phyloP scores from a whole-genome alignment of 2,113 vertebrate genomes.

The Ammodytes dubius region DNA sequence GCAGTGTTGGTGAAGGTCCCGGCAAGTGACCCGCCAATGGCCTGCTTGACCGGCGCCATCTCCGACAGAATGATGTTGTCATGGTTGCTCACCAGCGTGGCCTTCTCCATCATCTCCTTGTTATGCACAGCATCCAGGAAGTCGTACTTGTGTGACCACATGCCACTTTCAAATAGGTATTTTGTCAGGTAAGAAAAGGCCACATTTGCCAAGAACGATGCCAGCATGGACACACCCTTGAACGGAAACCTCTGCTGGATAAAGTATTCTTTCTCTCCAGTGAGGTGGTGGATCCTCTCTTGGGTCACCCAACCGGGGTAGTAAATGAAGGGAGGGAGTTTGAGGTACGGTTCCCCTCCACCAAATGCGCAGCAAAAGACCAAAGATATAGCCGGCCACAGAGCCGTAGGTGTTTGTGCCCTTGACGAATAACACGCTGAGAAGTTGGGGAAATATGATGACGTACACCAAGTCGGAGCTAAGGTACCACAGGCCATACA shows the following conservation, averaged over 20 bases:
- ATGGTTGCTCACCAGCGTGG: conserved; percentile 90
- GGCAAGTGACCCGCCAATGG: conserved; percentile 86
- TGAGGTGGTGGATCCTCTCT: conserved; percentile 78
- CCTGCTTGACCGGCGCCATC: conserved; percentile 91
- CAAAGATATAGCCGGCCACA: conserved; percentile 91
- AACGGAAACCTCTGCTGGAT: conserved; percentile 94
- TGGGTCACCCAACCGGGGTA: conserved; percentile 89
- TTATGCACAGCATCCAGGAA: conserved; percentile 96
- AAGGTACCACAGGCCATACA: conserved; percentile 98
- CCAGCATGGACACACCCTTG: conserved; percentile 93
- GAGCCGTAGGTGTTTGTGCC: conserved; percentile 97
- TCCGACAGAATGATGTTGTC: conserved; percentile 96
- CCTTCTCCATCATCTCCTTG: conserved; percentile 97
- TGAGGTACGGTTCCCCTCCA: conserved; percentile 94
- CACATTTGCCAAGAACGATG: conserved; percentile 92
- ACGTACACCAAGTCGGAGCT: conserved; percentile 98
- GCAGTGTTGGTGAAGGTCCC: conserved; percentile 93
- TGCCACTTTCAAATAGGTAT: conserved; percentile 96
- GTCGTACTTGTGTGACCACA: conserved; percentile 92
- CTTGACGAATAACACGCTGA: conserved; percentile 96
- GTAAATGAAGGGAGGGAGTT: conserved; percentile 93
- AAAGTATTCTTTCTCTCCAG: conserved; percentile 81
- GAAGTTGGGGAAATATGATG: conserved; percentile 97
- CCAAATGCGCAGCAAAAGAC: conserved; percentile 92
- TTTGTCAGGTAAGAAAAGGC: conserved; percentile 92